Conservation (phyloP, 2,113 vertebrate genomes). For the Larimichthys polyactis region DNA sequence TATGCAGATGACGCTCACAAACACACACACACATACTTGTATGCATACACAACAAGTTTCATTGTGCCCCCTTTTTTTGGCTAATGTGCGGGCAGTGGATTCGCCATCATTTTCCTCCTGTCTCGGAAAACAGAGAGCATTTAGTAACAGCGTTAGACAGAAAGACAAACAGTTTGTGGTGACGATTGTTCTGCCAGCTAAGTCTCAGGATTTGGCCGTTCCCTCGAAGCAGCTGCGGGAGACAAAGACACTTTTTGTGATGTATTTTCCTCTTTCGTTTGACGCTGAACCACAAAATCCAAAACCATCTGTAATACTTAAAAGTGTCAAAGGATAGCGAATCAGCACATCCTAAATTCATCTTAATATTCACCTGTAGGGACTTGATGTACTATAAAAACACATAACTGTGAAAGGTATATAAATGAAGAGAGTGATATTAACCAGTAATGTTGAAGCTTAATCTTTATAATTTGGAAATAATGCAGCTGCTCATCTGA, state of each 20-base stretch:
- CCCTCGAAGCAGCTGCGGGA: constrained; percentile 45
- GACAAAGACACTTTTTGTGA: constrained; percentile 68
- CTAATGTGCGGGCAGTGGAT: constrained; percentile 12
- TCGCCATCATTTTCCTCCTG: constrained; percentile 26
- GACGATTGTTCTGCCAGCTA: constrained; percentile 64
- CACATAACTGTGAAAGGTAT: background rate
- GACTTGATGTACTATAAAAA: background rate
- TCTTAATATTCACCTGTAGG: background rate
- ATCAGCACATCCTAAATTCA: background rate
- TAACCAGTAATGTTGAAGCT: constrained; percentile 1
- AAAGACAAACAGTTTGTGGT: constrained; percentile 66
- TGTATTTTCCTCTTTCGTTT: constrained; percentile 5
- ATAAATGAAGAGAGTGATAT: background rate
- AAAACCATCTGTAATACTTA: background rate
- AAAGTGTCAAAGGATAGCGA: background rate
- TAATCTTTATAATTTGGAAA: constrained; percentile 1
- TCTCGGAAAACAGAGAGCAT: constrained; percentile 55
- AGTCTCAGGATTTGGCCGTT: constrained; percentile 64
- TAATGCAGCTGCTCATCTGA: background rate
- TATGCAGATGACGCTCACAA: constrained; percentile 47
- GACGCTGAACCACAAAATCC: constrained; percentile 10
- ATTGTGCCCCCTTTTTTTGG: constrained; percentile 42
- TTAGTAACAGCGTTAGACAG: constrained; percentile 54
- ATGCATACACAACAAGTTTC: constrained; percentile 27
- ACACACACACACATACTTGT: background rate